Evolutionary conservation across 2,113 vertebrate genomes (phyloP).

Genomic region (Apus apus): DNA sequence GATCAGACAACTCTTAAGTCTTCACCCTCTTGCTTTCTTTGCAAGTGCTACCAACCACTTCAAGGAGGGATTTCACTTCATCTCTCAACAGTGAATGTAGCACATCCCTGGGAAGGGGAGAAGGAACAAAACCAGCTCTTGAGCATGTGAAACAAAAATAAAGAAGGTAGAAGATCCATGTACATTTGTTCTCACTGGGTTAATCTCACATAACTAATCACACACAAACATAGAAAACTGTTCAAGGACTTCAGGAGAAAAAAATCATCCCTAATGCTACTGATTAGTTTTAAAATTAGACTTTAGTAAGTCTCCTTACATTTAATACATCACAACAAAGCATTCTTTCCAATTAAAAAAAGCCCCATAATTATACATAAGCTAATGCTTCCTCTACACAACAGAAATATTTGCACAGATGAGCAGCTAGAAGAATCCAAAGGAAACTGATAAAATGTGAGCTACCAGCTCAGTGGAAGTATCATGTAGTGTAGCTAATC

Average conservation of each 20-base stretch:
- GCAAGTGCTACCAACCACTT: background rate
- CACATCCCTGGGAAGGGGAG: background rate
- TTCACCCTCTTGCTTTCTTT: background rate
- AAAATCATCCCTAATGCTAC: background rate
- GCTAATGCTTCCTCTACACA: background rate
- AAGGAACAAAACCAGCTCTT: background rate
- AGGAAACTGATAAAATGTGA: background rate
- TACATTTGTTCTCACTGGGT: background rate
- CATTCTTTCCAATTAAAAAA: background rate
- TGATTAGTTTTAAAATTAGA: background rate
- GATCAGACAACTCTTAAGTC: background rate
- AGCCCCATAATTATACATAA: background rate
- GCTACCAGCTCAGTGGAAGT: background rate
- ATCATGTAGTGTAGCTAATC: background rate
- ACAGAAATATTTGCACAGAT: background rate
- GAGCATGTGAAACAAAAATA: background rate
- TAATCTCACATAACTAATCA: background rate
- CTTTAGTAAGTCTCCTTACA: background rate
- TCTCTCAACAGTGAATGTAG: background rate
- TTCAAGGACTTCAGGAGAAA: background rate
- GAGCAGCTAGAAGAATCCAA: background rate
- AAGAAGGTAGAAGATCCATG: background rate
- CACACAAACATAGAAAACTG: background rate
- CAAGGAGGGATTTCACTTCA: background rate
- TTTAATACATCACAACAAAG: background rate